A percentile compares a stretch with the other conserved stretches of the same genome.
Evolutionary conservation across 2,113 vertebrate species (phyloP).

Genomic region (Chascanopsetta lugubris): DNA sequence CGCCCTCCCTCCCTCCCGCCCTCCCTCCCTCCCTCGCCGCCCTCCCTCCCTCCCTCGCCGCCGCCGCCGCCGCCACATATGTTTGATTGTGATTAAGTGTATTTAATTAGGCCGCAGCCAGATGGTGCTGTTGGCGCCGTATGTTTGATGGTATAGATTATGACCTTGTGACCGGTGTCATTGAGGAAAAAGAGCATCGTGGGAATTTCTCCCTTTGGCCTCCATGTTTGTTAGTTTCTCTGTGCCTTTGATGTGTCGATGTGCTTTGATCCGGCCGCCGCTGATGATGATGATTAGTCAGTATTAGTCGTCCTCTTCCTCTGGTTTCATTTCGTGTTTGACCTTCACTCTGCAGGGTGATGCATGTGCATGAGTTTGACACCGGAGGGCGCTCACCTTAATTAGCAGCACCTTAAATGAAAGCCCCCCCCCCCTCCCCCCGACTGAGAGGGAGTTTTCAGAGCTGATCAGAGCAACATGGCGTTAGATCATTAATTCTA

Average conservation of each 20-base stretch:
- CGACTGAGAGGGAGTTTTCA: neutral
- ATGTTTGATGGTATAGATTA: conserved; percentile 47
- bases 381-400: neutral
- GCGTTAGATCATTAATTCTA: too few species aligned
- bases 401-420: neutral
- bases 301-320: neutral
- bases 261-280: too few species aligned
- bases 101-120: conserved; percentile 63
- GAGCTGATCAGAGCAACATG: too few species aligned
- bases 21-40: too few species aligned
- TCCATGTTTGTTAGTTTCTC: too few species aligned
- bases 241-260: too few species aligned
- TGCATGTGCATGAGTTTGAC: neutral
- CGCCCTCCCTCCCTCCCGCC: too few species aligned
- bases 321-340: neutral
- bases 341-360: neutral
- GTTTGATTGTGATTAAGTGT: conserved; percentile 55
- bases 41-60: conserved; percentile 24
- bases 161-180: conserved; percentile 20
- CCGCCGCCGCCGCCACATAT: conserved; percentile 44
- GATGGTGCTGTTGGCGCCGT: conserved; percentile 52
- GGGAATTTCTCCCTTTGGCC: neutral
- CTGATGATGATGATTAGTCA: too few species aligned
- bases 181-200: neutral
- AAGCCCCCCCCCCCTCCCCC: too few species aligned